These are phyloP conservation scores for Merodon equestris DNA, from an alignment of 2,888 invertebrate genomes.

Conservation along the genomic window DNA sequence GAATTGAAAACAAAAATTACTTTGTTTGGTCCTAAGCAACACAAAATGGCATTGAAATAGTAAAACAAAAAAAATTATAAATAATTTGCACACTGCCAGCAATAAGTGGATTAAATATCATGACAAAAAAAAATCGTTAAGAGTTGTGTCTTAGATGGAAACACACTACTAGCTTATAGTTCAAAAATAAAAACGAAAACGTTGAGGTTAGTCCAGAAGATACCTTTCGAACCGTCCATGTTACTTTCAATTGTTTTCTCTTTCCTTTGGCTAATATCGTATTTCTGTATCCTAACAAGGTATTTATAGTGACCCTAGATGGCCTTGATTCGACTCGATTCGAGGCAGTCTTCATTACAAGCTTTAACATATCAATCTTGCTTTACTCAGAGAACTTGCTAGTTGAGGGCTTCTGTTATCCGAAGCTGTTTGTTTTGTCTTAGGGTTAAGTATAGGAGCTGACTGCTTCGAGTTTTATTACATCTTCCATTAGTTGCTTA, in stretches of 20 bases:
- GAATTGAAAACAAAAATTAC: slow-evolving; percentile 26
- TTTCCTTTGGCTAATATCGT: neutral
- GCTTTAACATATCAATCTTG: no score
- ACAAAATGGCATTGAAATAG: slow-evolving; percentile 27
- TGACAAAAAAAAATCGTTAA: slow-evolving; percentile 28
- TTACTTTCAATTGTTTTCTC: slow-evolving; percentile 16
- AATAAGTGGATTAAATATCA: slow-evolving; percentile 56
- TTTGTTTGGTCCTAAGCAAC: neutral
- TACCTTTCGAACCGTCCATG: slow-evolving; percentile 62
- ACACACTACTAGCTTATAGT: slow-evolving; percentile 55
- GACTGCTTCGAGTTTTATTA: no score
- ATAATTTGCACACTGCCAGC: slow-evolving; percentile 68
- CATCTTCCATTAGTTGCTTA: no score
- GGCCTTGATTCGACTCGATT: no score
- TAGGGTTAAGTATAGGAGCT: no score
- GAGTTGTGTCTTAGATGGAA: slow-evolving; percentile 11
- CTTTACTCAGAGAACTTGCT: no score
- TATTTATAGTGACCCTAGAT: no score
- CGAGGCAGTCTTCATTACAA: no score
- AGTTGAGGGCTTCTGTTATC: no score
- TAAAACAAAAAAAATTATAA: slow-evolving; percentile 18
- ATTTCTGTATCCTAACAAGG: no score
- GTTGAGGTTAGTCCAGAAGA: slow-evolving; percentile 44
- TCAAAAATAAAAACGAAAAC: slow-evolving; percentile 37
- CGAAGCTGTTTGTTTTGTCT: no score